These are phyloP conservation scores for Pycnonotus jocosus DNA, from an alignment of 2,113 vertebrate genomes.

Conservation along the genomic window DNA sequence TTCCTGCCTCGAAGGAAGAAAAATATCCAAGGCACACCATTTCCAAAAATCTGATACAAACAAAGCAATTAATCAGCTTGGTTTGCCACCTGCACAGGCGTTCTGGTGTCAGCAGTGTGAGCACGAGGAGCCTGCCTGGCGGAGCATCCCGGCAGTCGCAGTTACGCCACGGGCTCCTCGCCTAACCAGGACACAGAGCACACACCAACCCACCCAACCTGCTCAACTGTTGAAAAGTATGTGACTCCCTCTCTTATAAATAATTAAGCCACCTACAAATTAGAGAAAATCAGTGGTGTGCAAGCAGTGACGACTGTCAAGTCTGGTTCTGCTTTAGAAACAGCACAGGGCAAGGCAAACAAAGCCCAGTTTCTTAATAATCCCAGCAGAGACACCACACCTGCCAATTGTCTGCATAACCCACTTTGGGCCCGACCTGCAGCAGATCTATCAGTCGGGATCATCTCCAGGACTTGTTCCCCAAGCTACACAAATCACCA, in stretches of 20 bases:
- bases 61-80: constrained; percentile 22
- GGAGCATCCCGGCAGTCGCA: background rate
- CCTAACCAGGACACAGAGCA: constrained; percentile 7
- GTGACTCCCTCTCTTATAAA: constrained; percentile 58
- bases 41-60: constrained; percentile 56
- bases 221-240: constrained; percentile 28
- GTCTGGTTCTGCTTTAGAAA: constrained; percentile 65
- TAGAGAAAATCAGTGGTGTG: constrained; percentile 40
- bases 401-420: constrained; percentile 54
- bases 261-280: constrained; percentile 62
- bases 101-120: background rate
- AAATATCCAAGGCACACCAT: background rate
- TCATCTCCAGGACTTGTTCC: constrained; percentile 68
- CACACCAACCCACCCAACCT: constrained; percentile 21
- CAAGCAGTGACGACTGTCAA: constrained; percentile 33
- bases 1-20: constrained; percentile 46
- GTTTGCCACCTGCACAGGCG: constrained; percentile 14
- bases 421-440: constrained; percentile 57
- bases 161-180: constrained; percentile 26
- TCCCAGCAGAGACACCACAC: constrained; percentile 59
- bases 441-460: constrained; percentile 38
- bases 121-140: background rate
- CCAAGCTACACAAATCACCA: constrained; percentile 65
- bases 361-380: constrained; percentile 67
- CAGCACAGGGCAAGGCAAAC: constrained; percentile 58